A percentile compares a stretch with the other conserved stretches of the same genome.
Conservation (phyloP, 2,797 vertebrate genomes). For the Leptatherina wallacei region DNA sequence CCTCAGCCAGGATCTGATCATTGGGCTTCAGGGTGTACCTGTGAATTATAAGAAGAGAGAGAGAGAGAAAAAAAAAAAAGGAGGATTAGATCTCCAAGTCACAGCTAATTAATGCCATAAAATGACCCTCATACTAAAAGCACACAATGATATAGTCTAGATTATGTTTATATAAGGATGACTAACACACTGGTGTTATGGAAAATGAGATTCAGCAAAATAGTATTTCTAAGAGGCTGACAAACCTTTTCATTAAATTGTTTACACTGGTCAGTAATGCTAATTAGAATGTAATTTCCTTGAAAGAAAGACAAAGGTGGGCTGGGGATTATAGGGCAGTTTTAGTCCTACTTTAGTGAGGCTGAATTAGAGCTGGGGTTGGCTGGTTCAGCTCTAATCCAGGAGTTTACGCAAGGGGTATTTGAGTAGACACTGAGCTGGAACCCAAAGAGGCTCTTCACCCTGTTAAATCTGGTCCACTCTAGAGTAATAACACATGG, state of each 20-base stretch:
- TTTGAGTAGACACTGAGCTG: constrained; percentile 64
- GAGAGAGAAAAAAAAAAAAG: background rate
- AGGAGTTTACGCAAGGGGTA: constrained; percentile 58
- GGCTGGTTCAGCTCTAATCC: constrained; percentile 63
- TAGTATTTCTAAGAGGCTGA: too few relatives aligned
- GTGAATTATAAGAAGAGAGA: constrained; percentile 35
- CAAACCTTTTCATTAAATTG: background rate
- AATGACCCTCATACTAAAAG: background rate
- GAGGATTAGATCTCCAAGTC: background rate
- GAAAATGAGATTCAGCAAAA: constrained; percentile 2
- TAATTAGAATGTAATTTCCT: constrained; percentile 14
- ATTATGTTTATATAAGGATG: background rate
- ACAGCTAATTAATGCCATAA: background rate
- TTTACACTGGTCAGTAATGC: background rate
- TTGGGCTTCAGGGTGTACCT: constrained; percentile 93
- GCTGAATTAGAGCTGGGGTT: constrained; percentile 39
- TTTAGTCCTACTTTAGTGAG: constrained; percentile 40
- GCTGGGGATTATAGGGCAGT: constrained; percentile 32
- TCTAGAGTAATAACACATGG: background rate
- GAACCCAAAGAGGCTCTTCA: constrained; percentile 48
- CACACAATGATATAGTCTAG: background rate
- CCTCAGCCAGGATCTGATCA: constrained; percentile 96
- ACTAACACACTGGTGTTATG: background rate
- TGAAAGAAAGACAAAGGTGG: constrained; percentile 25
- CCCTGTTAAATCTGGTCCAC: constrained; percentile 59